These are phyloP conservation scores for Ceyx erithaca DNA, from an alignment of 2,797 vertebrate genomes.

Conservation along the genomic window DNA sequence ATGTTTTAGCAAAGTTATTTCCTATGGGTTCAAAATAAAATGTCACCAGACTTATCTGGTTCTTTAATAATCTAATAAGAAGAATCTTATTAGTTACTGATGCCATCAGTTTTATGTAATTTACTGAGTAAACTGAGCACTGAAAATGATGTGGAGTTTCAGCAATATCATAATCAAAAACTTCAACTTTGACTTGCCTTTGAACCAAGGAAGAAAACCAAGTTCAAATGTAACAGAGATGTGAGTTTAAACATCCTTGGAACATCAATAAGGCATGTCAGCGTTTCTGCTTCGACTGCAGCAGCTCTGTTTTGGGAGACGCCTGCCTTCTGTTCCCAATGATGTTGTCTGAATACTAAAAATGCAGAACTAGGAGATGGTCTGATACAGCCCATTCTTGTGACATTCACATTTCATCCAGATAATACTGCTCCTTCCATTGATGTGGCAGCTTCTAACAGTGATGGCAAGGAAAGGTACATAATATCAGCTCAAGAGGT, in stretches of 20 bases:
- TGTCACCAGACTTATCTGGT: neutral
- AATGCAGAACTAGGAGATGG: neutral
- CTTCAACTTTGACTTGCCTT: conserved; percentile 25
- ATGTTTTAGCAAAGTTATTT: conserved; percentile 1
- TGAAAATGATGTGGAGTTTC: neutral
- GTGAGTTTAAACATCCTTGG: conserved; percentile 33
- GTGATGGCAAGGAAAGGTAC: neutral
- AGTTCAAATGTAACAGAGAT: conserved; percentile 21
- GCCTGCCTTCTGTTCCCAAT: neutral
- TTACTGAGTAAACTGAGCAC: neutral
- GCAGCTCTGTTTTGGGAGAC: neutral
- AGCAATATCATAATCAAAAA: neutral
- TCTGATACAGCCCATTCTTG: conserved; percentile 1
- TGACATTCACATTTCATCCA: conserved; percentile 22
- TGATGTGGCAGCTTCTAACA: conserved; percentile 27
- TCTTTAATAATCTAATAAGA: neutral
- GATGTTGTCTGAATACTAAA: conserved; percentile 35
- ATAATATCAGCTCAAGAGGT: neutral
- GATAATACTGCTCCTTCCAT: conserved; percentile 9
- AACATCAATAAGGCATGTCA: conserved; percentile 11
- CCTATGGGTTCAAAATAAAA: neutral
- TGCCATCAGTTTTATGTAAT: neutral
- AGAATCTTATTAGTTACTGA: neutral
- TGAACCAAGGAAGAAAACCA: conserved; percentile 16
- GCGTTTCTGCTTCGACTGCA: neutral